Base-by-base conservation (phyloP, 1,140 invertebrate species). In the Temnothorax nylanderi region DNA sequence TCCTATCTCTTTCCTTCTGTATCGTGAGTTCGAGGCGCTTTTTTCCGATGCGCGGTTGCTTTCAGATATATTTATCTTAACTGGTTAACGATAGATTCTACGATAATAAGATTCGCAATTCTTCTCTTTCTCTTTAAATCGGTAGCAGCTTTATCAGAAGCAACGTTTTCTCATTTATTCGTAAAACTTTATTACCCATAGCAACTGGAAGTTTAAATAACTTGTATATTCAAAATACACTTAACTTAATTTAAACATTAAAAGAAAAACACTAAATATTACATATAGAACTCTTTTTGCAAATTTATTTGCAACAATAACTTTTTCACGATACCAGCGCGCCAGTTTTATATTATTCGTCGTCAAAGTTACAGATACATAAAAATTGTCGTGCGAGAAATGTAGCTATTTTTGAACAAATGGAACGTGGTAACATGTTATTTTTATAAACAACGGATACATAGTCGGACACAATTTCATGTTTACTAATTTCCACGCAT, bases 11-110 rank as follows among this genome's bases (percentile, higher is more conserved):
- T 32, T 62, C 41, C 58, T 44, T 77, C 18, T n/a, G 7, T 34
- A 56, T 71, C 21, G 41, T 54, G 4, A 32, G 21, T 13, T 10
- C 4, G 72, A 54, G 51, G 56, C 32, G 3, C n/a, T 5, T 60
- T 13, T 44, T 67, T 72, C n/a, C 18, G 76, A 8, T 37, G 34
- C n/a, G 32, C 47, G 16, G 3, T 80, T 47, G 44, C 34, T 44
- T 51, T 54, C 54, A 26, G 54, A 78, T 75, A 76, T 65, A 76
- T 86, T 87, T 87, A 86, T 76, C 62, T 87, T 89, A 89, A 86
- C 77, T 65, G 77, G 65, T 89, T 87, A 90, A 58, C 64, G 77
- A 64, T 41, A n/a, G 54, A 54, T 89, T 81, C 72, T 41, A 51
- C 26, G 49, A 54, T 78, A 85, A 78, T 67, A 67, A 34, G 47